Base-by-base conservation (phyloP, 2,888 invertebrate species). In the Slavum lentiscoides region DNA sequence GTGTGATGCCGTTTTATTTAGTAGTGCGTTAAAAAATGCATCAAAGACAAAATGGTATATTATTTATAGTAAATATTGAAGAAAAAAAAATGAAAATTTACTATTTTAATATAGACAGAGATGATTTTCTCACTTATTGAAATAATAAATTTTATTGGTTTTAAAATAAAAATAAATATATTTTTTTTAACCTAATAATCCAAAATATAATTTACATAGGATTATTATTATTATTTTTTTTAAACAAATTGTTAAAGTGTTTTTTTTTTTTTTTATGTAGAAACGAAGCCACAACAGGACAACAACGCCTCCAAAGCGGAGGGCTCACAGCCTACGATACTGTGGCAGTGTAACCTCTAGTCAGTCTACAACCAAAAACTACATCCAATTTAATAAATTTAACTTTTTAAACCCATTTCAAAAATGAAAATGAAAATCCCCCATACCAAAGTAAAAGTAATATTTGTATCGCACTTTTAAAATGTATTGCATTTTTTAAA, bases 251-350 rank as follows among this genome's bases (percentile, higher is more conserved):
- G 9, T 39, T 49, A 13, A 7, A 11, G 37, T 61, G 0, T 23
- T 58, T 23, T 77, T 66, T 82, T 74, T 83, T 83, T 81, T 83
- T 68, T 84, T 84, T 82, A 58, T 85, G 87, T 89, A 95, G 95
- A 94, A 94, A 95, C 93, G 95, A 95, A 94, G 93, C 80, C 70
- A 13, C 64, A 80, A 21, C 93, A 90, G 90, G 92, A 91, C 92
- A 91, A 90, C 90, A 87, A 86, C 88, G 89, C 88, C 88, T 88
- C 88, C 91, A 93, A 91, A 92, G 87, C 87, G 90, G 92, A 90
- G 94, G 94, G 93, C 92, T 94, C 94, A 94, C 95, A 94, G 93
- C 95, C 93, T 95, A 95, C 94, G 94, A 95, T 94, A 95, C 95
- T 93, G 93, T 95, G 94, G 95, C 95, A 94, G 95, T 95, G 94